Percentiles rank a stretch among this genome's conserved stretches.
These are phyloP conservation scores for Indicator maculatus DNA, from an alignment of 2,113 vertebrate genomes.

Conservation along the genomic window DNA sequence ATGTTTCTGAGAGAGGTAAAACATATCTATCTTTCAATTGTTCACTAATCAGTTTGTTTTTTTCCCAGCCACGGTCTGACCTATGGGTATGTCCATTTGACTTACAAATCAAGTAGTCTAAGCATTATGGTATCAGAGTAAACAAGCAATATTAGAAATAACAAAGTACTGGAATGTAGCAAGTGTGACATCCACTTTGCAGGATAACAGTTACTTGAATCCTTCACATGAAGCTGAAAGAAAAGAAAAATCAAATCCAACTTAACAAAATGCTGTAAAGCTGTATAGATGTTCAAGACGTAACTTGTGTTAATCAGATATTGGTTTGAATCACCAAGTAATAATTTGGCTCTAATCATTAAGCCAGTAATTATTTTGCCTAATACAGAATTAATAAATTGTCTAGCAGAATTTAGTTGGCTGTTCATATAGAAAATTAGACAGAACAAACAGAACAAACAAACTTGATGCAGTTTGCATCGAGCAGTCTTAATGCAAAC, in stretches of 20 bases:
- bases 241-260: not conserved
- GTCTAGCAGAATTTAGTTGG: not conserved
- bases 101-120: not conserved
- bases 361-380: not conserved
- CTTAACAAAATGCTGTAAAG: not conserved
- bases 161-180: constrained; percentile 29
- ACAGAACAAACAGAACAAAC: not conserved
- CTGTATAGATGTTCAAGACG: not conserved
- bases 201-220: not conserved
- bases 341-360: not conserved
- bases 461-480: not conserved
- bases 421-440: not conserved
- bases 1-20: not conserved
- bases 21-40: not conserved
- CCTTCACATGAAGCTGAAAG: constrained; percentile 14
- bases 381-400: not conserved
- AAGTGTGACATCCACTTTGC: not conserved
- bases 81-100: not conserved
- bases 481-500: not conserved
- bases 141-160: not conserved
- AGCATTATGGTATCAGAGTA: not conserved
- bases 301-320: not conserved
- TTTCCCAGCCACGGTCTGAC: not conserved
- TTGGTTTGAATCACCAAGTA: not conserved
- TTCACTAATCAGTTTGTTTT: not conserved